Conservation (phyloP, 2,797 vertebrate species). For the Urocyon cinereoargenteus region DNA sequence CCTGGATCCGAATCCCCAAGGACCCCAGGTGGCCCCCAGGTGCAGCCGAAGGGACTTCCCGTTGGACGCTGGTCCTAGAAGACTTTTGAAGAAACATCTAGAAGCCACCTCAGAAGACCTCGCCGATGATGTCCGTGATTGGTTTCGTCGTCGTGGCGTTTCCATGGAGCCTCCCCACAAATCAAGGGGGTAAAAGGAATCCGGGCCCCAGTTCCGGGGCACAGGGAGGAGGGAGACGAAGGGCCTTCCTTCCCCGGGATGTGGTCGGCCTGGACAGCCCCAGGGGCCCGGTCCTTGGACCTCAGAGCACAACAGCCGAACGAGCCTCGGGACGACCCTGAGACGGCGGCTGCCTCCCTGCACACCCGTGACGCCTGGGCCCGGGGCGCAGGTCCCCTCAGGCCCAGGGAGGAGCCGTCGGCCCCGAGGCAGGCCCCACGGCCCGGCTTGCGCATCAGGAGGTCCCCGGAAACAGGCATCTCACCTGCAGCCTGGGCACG, state of each 20-base stretch:
- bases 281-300: background rate
- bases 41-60: no score
- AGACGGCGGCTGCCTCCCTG: background rate
- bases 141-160: background rate
- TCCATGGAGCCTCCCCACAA: background rate
- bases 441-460: background rate
- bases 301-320: background rate
- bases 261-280: no score
- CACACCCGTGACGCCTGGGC: background rate
- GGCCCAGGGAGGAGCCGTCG: background rate
- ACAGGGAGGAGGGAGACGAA: no score
- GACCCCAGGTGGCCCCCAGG: no score
- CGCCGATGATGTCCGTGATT: no score
- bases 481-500: background rate
- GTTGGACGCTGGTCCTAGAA: no score
- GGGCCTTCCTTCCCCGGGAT: no score
- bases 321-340: background rate
- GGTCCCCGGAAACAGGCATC: no score
- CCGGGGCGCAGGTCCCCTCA: background rate
- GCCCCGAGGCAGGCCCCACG: no score
- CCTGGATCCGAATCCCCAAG: no score
- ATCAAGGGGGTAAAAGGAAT: background rate
- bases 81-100: background rate
- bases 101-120: background rate
- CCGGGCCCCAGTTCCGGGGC: fast-evolving